Base-by-base conservation (phyloP, 2,888 invertebrate species). In the Archips crataeganus region DNA sequence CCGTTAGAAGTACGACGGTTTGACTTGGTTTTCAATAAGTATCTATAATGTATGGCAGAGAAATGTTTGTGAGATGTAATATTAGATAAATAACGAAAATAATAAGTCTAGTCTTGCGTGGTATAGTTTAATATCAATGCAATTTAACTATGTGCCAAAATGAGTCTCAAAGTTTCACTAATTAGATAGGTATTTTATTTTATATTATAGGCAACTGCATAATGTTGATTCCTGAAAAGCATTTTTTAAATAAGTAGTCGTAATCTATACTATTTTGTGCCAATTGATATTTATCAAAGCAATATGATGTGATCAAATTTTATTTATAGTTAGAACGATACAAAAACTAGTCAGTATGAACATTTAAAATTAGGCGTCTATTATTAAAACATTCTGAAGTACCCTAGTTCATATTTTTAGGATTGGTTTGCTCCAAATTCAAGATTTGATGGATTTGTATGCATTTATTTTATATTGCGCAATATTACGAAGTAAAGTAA, bases 281-380 rank as follows among this genome's bases (percentile, higher is more conserved):
- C 63, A 63, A 70, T 49, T n/a, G 8, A 15, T 63, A 45, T 36
- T 47, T 23, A 36, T 15, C 13, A 36, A 47, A 64, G 64, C 59
- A 71, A 71, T 71, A 70, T 49, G 54, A 59, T 5, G 23, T 64
- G 59, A 36, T 59, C 2, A 59, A 15, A 59, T 59, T 49, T 39
- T 59, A n/a, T n/a, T 5, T 64, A 47, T 47, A n/a, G 3, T 5
- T 64, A 47, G 57, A 49, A 49, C 15, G 15, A 47, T 57, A 6
- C 34, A 36, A 64, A 64, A 57, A 49, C 59, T 71, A 70, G 70
- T 64, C 64, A 64, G 13, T 34, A 64, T 57, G 59, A 11, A 59
- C 10, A 8, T 3, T 59, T 5, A 59, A 34, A 10, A 32, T 13
- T 34, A 34, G 11, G 34, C 13, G 32, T 34, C 9, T 15, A 23